Evolutionary conservation across 2,888 invertebrate species (phyloP).

Genomic region (Thera britannica): DNA sequence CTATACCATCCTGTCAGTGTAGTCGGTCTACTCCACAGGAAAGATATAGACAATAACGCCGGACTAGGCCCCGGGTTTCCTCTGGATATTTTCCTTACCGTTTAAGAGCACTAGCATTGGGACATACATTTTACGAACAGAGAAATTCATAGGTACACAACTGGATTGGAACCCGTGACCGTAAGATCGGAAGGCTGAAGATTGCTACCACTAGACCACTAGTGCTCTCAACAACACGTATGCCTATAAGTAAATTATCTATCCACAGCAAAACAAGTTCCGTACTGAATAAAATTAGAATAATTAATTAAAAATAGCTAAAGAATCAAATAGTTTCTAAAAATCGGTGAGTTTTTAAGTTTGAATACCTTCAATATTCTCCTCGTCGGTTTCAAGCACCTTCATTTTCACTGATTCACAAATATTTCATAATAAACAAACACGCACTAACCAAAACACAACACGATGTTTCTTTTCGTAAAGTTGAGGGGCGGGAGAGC

Average conservation of each 20-base stretch:
- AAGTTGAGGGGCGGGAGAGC: slow-evolving; percentile 27
- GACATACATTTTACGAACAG: too few species aligned
- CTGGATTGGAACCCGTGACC: too few species aligned
- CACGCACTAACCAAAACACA: slow-evolving; percentile 41
- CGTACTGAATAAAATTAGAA: not conserved
- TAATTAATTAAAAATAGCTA: not conserved
- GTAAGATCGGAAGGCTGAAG: too few species aligned
- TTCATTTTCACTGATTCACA: slow-evolving; percentile 42
- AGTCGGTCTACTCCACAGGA: too few species aligned
- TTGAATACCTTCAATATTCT: slow-evolving; percentile 63
- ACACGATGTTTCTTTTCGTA: slow-evolving; percentile 33
- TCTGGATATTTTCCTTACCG: too few species aligned
- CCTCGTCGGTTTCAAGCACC: slow-evolving; percentile 65
- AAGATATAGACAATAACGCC: too few species aligned
- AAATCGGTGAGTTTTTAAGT: not conserved
- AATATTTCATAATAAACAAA: slow-evolving; percentile 43
- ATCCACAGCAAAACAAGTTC: not conserved
- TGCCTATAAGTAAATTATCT: not conserved
- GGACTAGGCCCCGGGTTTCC: too few species aligned
- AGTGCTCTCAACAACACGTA: not conserved
- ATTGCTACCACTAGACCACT: too few species aligned
- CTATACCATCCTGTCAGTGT: too few species aligned
- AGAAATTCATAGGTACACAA: too few species aligned
- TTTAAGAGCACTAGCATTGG: too few species aligned
- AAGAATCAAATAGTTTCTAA: too few species aligned